Evolutionary conservation across 2,797 vertebrate genomes (phyloP).

Genomic region (Phrynocephalus guinanensis): DNA sequence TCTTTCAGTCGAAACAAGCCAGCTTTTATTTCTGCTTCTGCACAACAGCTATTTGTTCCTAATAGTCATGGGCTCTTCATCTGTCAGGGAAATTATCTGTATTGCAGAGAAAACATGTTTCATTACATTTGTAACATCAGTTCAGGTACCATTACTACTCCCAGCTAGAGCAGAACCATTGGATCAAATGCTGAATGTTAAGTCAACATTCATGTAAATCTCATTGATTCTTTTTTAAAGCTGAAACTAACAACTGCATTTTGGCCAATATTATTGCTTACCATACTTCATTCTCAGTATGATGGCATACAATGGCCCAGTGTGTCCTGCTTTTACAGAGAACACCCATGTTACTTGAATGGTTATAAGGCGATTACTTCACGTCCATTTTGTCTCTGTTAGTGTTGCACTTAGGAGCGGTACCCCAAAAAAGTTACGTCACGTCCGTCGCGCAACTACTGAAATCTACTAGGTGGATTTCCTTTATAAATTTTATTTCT

Average conservation of each 20-base stretch:
- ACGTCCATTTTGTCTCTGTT: too few species aligned
- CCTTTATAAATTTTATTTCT: background rate
- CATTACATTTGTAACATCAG: background rate
- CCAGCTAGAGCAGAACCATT: too few species aligned
- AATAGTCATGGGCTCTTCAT: background rate
- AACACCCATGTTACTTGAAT: background rate
- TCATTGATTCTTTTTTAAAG: too few species aligned
- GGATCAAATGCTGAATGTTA: too few species aligned
- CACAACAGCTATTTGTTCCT: conserved; percentile 2
- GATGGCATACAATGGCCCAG: too few species aligned
- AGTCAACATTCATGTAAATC: too few species aligned
- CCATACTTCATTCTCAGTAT: background rate
- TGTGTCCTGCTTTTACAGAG: too few species aligned
- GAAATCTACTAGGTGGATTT: background rate
- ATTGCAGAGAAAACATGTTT: background rate
- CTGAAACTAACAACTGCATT: too few species aligned
- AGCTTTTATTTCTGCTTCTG: conserved; percentile 38
- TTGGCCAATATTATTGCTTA: too few species aligned
- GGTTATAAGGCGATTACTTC: background rate
- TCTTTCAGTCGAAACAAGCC: conserved; percentile 25
- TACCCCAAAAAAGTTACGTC: too few species aligned
- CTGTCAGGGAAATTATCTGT: background rate
- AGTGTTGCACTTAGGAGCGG: too few species aligned
- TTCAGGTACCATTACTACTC: background rate
- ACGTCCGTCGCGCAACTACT: too few species aligned